Base-by-base conservation (phyloP, 2,797 vertebrate genomes). In the Todus mexicanus region DNA sequence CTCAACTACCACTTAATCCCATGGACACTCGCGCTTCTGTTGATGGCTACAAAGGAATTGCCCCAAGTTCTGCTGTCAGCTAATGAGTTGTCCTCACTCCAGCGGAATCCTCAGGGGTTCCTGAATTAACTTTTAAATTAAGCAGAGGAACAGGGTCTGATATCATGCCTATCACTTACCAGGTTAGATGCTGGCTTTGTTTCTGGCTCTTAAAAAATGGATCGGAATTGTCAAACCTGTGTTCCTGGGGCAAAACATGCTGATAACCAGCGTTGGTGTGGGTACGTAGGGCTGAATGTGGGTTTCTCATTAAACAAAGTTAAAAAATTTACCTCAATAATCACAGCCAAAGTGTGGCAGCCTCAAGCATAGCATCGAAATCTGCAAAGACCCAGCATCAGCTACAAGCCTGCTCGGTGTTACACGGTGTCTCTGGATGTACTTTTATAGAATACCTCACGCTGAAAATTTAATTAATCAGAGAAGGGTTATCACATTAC, bases 401-500 rank as follows among this genome's bases (percentile, higher is more conserved):
- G 53, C 59, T 93, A 20, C 48, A 33, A 78, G 63, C 29, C n/a
- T 78, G n/a, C 37, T 91, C 54, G 56, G 73, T 76, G 80, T 90
- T 86, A 38, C 33, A 60, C 70, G n/a, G 35, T 60, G 51, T 82
- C 51, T 92, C 54, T 85, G 48, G 48, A 38, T 73, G 66, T 47
- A 48, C 81, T 89, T 93, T 87, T 70, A 65, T 33, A 83, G 81
- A 93, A 63, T 66, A 91, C 65, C 90, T 95, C 92, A 89, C 0
- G 3, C 87, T 92, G 93, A 89, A 96, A 89, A 92, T 89, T 53
- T 86, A 94, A 94, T 92, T 94, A 95, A 95, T 95, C 2, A 48
- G 53, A 66, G 66, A 82, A 72, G 23, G 77, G 56, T 95, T 92
- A 94, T 54, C 85, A 68, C 71, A 87, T 95, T 95, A 82, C 37